Conservation (phyloP, 2,888 invertebrate genomes). For the Neoaliturus tenellus region DNA sequence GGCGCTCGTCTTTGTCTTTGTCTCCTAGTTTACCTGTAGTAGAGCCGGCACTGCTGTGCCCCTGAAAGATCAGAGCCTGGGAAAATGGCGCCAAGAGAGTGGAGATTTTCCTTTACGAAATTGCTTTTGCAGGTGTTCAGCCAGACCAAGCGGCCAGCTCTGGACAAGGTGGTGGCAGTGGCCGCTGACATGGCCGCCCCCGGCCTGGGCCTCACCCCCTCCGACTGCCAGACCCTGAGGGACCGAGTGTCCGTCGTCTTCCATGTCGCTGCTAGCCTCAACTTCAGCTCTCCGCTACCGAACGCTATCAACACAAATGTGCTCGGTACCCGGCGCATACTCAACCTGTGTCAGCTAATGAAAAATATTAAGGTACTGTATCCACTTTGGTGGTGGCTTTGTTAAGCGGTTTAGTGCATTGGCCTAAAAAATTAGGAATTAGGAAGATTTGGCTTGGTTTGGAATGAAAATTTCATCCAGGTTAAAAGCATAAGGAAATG, state of each 20-base stretch:
- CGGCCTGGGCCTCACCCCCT: conserved; percentile 57
- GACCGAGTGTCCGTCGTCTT: conserved; percentile 58
- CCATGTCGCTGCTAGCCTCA: conserved; percentile 64
- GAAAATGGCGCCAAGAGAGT: too few species aligned
- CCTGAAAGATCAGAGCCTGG: too few species aligned
- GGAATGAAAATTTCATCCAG: too few species aligned
- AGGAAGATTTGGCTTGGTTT: too few species aligned
- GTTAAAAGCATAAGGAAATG: too few species aligned
- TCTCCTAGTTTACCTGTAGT: too few species aligned
- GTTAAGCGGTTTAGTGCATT: too few species aligned
- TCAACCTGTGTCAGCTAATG: conserved; percentile 75
- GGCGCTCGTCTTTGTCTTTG: too few species aligned
- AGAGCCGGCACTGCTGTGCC: too few species aligned
- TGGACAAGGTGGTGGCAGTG: conserved; percentile 50
- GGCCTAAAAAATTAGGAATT: too few species aligned
- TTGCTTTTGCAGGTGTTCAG: conserved; percentile 42
- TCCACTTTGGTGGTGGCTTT: too few species aligned
- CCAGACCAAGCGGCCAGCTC: neutral
- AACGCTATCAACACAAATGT: conserved; percentile 78
- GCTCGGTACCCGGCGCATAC: conserved; percentile 75
- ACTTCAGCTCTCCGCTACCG: conserved; percentile 61
- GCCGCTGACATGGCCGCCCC: conserved; percentile 58
- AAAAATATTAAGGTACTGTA: conserved; percentile 73
- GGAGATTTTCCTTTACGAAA: too few species aligned
- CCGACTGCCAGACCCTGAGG: conserved; percentile 52